Conservation (phyloP, 2,113 vertebrate species). For the Laticauda laticaudata region DNA sequence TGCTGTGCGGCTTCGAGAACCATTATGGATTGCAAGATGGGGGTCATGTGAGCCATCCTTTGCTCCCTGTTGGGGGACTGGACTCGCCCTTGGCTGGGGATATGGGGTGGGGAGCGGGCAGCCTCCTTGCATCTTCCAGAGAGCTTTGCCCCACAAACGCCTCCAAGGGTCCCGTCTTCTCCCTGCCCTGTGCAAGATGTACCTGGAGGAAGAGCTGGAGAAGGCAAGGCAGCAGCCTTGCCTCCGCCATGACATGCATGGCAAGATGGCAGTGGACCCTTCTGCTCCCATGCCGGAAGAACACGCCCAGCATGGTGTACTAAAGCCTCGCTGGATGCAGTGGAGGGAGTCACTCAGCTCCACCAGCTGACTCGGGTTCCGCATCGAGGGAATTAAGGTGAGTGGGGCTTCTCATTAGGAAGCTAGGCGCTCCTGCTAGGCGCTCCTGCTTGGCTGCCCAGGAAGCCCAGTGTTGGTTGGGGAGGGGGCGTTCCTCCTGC, state of each 20-base stretch:
- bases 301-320: constrained; percentile 74
- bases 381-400: constrained; percentile 90
- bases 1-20: constrained; percentile 81
- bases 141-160: neutral
- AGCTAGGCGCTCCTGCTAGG: neutral
- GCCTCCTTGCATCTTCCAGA: neutral
- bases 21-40: constrained; percentile 96
- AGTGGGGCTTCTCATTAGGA: constrained; percentile 15
- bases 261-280: constrained; percentile 88
- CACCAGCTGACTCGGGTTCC: constrained; percentile 85
- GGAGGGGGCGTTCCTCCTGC: neutral
- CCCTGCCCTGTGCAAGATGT: constrained; percentile 70
- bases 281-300: constrained; percentile 81
- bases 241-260: constrained; percentile 85
- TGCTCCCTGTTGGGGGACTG: neutral
- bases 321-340: constrained; percentile 92
- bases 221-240: constrained; percentile 83
- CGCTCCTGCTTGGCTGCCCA: neutral
- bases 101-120: neutral
- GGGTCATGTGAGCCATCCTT: constrained; percentile 74
- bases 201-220: constrained; percentile 86
- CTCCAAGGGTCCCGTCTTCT: constrained; percentile 35
- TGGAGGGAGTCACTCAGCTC: constrained; percentile 90
- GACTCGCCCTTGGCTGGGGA: neutral
- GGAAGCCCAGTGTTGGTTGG: neutral